Evolutionary conservation across 1,140 invertebrate genomes (phyloP).

Genomic region (Drosophila sp.): DNA sequence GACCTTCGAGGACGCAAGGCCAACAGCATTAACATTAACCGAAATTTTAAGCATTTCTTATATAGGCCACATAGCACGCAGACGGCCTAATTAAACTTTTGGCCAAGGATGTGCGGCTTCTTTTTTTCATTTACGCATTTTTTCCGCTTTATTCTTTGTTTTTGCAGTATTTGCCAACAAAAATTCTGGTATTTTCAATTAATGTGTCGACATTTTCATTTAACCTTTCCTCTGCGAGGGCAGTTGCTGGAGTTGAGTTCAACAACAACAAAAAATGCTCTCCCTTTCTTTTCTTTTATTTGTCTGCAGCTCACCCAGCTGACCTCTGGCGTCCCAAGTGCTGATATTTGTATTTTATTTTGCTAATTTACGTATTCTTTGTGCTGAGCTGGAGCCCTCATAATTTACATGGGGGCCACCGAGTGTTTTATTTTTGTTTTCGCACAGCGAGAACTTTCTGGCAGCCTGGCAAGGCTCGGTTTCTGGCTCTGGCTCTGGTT

Average conservation of each 20-base stretch:
- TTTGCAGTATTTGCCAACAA: not conserved
- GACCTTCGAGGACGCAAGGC: constrained; percentile 56
- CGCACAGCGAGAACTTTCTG: constrained; percentile 29
- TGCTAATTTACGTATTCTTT: constrained; percentile 54
- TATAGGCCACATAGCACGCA: constrained; percentile 54
- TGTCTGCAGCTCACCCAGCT: constrained; percentile 18
- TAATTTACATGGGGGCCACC: constrained; percentile 50
- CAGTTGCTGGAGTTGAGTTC: not conserved
- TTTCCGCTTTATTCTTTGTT: constrained; percentile 40
- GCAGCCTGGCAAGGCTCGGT: constrained; percentile 9
- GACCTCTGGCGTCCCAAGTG: constrained; percentile 28
- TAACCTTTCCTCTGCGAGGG: constrained; percentile 50
- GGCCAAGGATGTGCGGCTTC: constrained; percentile 31
- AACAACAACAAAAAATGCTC: constrained; percentile 17
- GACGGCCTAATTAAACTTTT: constrained; percentile 72
- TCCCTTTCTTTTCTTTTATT: constrained; percentile 1
- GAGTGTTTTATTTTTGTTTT: constrained; percentile 64
- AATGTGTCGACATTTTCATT: constrained; percentile 71
- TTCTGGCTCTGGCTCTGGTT: too few species aligned
- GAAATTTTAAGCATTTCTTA: constrained; percentile 46
- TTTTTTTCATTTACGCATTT: constrained; percentile 10
- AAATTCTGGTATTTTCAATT: constrained; percentile 48
- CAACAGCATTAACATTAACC: constrained; percentile 26
- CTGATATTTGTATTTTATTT: constrained; percentile 42
- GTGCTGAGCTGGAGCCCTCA: constrained; percentile 40